Evolutionary conservation across 2,797 vertebrate species (phyloP), one percentile per base, ranked within the genome.

Genomic region (Hippopotamyrus pictus): DNA sequence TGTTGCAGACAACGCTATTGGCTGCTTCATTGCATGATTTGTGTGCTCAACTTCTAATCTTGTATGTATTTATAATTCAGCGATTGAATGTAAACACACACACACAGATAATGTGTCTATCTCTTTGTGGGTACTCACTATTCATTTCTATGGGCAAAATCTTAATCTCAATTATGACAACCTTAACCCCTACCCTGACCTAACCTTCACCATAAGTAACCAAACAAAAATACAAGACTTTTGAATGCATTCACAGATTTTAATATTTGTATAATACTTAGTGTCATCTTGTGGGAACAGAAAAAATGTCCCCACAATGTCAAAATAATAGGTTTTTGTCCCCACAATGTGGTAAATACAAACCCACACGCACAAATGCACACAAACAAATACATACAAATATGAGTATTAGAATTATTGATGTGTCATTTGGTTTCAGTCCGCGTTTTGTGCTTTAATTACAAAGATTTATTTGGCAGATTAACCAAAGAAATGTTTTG

Each of bases 71-170:
- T 22, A 29, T 12, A 51, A 8, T 59, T 76, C 22, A 17, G 89
- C 53, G 83, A 91, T 76, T 89, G 91, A 79, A 89, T 93, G 93
- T 65, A 69, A 92, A 90, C 44, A 86, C 89, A 90, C 88, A 22
- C 57, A 57, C 3, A 62, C 0, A 69, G 25, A 17, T 73, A 33
- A 73, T 3, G 65, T 73, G 14, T 69, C 62, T 69, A 69, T 73
- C 25, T 33, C 65, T 3, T 62, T 62, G 57, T 62, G 57, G n/a
- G 57, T 8, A 62, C n/a, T 33, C 25, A 14, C 29, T 37, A 37
- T 37, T 73, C 0, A 73, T 33, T 73, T 73, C 65, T 73, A 17
- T 37, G 5, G 65, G 65, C 29, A 65, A 65, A 65, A 65, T 29
- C 62, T 4, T 37, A 73, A 73, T 73, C 65, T 12, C 12, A 37